A percentile compares a stretch with the other conserved stretches of the same genome.
These are phyloP conservation scores for Elymnias hypermnestra DNA, from an alignment of 1,140 invertebrate species.

Conservation along the genomic window DNA sequence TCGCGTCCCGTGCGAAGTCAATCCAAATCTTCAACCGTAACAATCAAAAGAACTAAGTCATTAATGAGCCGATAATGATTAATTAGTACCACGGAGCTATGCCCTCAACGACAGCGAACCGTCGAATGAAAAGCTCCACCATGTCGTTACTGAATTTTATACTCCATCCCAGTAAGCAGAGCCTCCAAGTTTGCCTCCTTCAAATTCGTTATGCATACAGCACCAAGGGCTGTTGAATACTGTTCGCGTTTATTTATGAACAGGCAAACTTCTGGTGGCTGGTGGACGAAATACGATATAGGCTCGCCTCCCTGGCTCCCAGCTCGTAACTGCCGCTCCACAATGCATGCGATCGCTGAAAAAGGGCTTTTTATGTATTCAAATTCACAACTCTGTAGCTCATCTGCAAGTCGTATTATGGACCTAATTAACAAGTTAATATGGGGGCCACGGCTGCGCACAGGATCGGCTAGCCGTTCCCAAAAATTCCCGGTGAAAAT, in stretches of 20 bases:
- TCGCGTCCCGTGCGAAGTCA: neutral
- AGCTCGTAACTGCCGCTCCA: conserved; percentile 65
- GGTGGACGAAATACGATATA: conserved; percentile 78
- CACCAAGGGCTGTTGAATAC: conserved; percentile 78
- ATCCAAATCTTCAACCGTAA: neutral
- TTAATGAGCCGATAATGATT: conserved; percentile 31
- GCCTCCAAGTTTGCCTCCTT: conserved; percentile 75
- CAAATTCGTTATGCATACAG: conserved; percentile 78
- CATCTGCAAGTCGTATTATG: conserved; percentile 93
- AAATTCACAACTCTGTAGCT: conserved; percentile 80
- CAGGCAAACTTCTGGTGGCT: conserved; percentile 77
- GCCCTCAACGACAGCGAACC: conserved; percentile 63
- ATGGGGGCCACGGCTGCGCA: conserved; percentile 77
- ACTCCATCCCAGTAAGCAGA: conserved; percentile 74
- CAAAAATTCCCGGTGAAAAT: too few relatives aligned
- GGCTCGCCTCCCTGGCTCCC: conserved; percentile 77
- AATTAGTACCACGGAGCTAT: conserved; percentile 67
- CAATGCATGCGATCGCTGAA: conserved; percentile 77
- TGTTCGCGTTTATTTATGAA: conserved; percentile 78
- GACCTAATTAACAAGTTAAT: conserved; percentile 93
- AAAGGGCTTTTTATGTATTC: conserved; percentile 77
- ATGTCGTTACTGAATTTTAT: conserved; percentile 77
- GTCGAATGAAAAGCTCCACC: conserved; percentile 72
- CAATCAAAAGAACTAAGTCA: neutral
- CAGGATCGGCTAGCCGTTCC: too few relatives aligned